These are phyloP conservation scores for Lagocephalus sceleratus DNA, from an alignment of 2,797 vertebrate genomes.

Conservation along the genomic window DNA sequence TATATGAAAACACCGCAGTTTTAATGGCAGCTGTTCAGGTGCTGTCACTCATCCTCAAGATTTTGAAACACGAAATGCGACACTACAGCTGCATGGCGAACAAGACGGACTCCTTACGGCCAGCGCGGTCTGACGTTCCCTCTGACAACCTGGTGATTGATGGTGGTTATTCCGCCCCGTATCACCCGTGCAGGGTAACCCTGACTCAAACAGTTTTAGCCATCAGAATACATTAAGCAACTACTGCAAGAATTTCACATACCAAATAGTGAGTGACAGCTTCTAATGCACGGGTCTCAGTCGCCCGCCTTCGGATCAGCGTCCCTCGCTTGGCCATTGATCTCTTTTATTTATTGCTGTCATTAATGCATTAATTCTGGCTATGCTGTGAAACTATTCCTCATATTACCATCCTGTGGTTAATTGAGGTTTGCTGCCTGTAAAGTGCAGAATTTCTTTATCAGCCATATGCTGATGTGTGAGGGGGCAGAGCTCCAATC, in stretches of 20 bases:
- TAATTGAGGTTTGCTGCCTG: conserved; percentile 7
- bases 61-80: conserved; percentile 47
- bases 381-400: neutral
- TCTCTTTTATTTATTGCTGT: conserved; percentile 24
- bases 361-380: conserved; percentile 12
- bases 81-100: conserved; percentile 42
- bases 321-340: conserved; percentile 20
- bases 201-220: conserved; percentile 67
- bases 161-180: conserved; percentile 47
- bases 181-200: conserved; percentile 56
- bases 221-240: conserved; percentile 65
- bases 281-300: conserved; percentile 51
- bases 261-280: conserved; percentile 62
- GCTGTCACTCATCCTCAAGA: conserved; percentile 36
- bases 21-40: conserved; percentile 3
- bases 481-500: too few species aligned
- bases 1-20: conserved; percentile 1
- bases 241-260: conserved; percentile 67
- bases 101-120: conserved; percentile 47
- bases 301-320: conserved; percentile 37
- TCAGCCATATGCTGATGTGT: too few species aligned
- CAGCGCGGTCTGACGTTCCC: conserved; percentile 31
- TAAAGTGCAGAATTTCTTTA: too few species aligned
- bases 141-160: conserved; percentile 55
- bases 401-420: conserved; percentile 16